Evolutionary conservation across 2,797 vertebrate genomes (phyloP).

Genomic region (Staurois parvus): DNA sequence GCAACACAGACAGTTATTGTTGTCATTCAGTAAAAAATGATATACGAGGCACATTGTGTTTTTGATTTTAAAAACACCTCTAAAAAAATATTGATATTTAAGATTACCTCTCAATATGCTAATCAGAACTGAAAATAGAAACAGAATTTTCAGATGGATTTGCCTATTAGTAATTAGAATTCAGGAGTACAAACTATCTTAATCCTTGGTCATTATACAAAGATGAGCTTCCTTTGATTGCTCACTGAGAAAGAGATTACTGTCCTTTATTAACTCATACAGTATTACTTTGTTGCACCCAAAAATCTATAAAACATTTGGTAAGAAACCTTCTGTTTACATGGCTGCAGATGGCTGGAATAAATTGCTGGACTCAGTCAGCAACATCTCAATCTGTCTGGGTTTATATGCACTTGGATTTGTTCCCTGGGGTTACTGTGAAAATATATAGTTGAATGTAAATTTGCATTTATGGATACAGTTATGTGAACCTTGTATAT

Average conservation of each 20-base stretch:
- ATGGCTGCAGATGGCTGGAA: constrained; percentile 77
- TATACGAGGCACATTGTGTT: neutral
- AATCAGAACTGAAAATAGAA: neutral
- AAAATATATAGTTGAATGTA: constrained; percentile 47
- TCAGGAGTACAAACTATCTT: neutral
- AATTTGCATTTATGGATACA: constrained; percentile 47
- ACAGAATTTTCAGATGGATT: neutral
- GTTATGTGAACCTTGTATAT: neutral
- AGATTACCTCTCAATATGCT: neutral
- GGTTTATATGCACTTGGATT: constrained; percentile 74
- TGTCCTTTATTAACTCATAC: constrained; percentile 42
- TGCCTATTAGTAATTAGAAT: constrained; percentile 7
- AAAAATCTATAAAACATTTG: constrained; percentile 68
- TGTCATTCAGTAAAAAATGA: too few species aligned
- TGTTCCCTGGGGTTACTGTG: constrained; percentile 28
- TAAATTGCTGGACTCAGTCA: constrained; percentile 75
- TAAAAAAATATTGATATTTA: neutral
- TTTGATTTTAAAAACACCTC: neutral
- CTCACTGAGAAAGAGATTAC: constrained; percentile 35
- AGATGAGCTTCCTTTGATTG: constrained; percentile 32
- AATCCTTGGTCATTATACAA: constrained; percentile 21
- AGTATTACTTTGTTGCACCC: constrained; percentile 66
- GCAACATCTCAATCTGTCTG: constrained; percentile 71
- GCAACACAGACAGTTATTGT: too few species aligned
- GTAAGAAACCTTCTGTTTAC: constrained; percentile 71